Conservation (phyloP, 1,140 invertebrate genomes). For the Alviniconcha marisindica region DNA sequence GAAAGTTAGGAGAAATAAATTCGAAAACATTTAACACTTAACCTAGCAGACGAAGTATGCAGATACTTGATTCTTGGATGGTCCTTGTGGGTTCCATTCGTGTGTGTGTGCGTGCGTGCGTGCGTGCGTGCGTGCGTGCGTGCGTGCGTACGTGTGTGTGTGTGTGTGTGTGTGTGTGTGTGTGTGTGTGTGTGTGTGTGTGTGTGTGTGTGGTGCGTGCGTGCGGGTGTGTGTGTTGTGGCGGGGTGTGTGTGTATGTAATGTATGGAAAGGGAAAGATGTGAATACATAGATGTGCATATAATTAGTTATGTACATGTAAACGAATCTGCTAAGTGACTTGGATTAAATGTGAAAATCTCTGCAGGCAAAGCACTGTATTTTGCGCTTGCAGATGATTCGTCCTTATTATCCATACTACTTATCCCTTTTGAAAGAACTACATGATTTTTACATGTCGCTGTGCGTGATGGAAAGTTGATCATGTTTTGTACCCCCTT, state of each 20-base stretch:
- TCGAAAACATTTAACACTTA: background rate
- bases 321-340: no score
- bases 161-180: background rate
- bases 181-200: no score
- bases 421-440: no score
- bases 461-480: no score
- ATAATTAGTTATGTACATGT: background rate
- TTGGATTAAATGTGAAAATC: no score
- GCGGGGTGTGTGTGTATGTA: background rate
- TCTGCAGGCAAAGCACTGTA: no score
- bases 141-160: background rate
- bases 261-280: background rate
- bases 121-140: constrained; percentile 5
- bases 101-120: constrained; percentile 21
- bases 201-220: no score
- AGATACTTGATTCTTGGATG: background rate
- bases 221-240: no score
- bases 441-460: no score
- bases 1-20: background rate
- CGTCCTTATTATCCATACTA: no score
- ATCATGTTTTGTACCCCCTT: background rate
- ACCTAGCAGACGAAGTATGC: background rate
- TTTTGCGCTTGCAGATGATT: background rate
- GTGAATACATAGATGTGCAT: background rate
- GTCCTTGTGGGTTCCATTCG: background rate